Evolutionary conservation across 2,797 vertebrate species (phyloP), one percentile per base, ranked within the genome.

Genomic region (Oryzias dopingdopingensis): DNA sequence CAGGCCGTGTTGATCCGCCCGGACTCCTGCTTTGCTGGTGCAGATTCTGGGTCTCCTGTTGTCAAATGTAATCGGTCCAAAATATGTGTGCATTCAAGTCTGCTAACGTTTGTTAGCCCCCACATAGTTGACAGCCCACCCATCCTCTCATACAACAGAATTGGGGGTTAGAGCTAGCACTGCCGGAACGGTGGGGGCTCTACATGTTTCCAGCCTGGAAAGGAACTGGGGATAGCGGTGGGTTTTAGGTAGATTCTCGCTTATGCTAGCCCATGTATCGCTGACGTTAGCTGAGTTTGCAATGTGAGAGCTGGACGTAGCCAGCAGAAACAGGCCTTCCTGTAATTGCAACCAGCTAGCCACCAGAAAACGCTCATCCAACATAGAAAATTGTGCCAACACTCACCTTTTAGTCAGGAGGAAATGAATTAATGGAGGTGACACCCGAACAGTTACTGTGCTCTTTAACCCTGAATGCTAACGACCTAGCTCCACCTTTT

Each of bases 231-330:
- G 57, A 8, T 24, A 15, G 2, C 1, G 29, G 37, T 51, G 4
- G 41, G 5, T 49, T 49, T 54, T 17, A 22, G 3, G 12, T 5
- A 2, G 59, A 51, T 44, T 10, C 42, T 29, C 50, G 10, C 18
- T 15, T 1, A 10, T 53, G 77, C 57, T 74, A 73, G 53, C 59
- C 1, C 13, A n/a, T 65, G 65, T 80, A 80, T 72, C 76, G 7
- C 43, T 15, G 62, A n/a, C 18, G 65, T 48, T 81, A 76, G 71
- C 73, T 47, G 42, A 13, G 6, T 62, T 29, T 54, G 62, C 47
- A 48, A 0, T 56, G 52, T 46, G 62, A 40, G 14, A 52, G 48
- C 64, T 59, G 56, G 46, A 48, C 42, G 55, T 44, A 59, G 60
- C 54, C 2, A 45, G 43, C 44, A 4, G 4, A n/a, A 46, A 42